These are phyloP conservation scores for Smittia aterrima DNA, from an alignment of 2,888 invertebrate genomes.

Conservation along the genomic window DNA sequence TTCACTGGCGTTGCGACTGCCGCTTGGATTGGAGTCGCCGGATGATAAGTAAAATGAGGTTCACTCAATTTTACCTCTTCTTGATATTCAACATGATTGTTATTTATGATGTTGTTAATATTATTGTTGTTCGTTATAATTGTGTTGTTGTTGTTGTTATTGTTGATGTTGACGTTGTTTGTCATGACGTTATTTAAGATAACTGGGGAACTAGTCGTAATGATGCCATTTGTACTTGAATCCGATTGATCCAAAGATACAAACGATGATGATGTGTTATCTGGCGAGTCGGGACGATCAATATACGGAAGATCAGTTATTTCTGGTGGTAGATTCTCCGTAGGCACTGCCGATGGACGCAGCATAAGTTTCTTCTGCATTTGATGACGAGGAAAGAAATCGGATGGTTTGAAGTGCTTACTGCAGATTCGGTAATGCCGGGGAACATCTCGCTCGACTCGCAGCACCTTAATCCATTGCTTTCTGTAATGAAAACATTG, in stretches of 20 bases:
- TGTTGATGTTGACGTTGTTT: background rate
- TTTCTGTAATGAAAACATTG: conserved; percentile 20
- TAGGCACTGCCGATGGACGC: conserved; percentile 33
- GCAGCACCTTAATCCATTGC: conserved; percentile 32
- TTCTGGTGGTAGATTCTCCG: conserved; percentile 35
- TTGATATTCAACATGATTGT: conserved; percentile 7
- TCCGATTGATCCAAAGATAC: conserved; percentile 33
- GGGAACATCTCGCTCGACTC: conserved; percentile 35
- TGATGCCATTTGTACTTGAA: background rate
- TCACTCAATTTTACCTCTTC: conserved; percentile 28
- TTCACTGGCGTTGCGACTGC: conserved; percentile 16
- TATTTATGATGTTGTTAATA: conserved; percentile 8
- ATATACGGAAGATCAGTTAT: conserved; percentile 13
- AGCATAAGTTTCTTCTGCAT: conserved; percentile 41
- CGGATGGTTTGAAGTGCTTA: conserved; percentile 34
- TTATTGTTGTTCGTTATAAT: background rate
- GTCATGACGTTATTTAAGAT: background rate
- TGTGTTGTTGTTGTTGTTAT: background rate
- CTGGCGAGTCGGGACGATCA: conserved; percentile 28
- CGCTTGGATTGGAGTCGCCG: conserved; percentile 8
- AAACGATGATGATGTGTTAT: conserved; percentile 32
- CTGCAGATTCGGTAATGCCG: conserved; percentile 32
- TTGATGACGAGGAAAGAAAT: conserved; percentile 28
- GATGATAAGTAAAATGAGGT: conserved; percentile 20
- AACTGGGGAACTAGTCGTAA: background rate